Conservation (phyloP, 2,797 vertebrate genomes). For the Chelon auratus region DNA sequence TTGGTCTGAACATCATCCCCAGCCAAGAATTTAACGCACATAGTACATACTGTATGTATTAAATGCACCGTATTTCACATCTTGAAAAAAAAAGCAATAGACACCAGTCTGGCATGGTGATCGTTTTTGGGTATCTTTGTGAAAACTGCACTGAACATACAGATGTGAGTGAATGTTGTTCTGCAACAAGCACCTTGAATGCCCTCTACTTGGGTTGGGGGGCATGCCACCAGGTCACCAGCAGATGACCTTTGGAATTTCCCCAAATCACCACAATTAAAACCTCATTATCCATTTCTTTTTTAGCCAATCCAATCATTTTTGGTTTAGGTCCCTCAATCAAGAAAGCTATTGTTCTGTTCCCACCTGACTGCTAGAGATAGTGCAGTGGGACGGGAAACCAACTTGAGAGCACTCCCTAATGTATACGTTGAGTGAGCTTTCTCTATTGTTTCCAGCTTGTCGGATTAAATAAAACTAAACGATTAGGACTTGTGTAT, state of each 20-base stretch:
- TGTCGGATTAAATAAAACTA: conserved; percentile 70
- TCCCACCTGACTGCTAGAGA: conserved; percentile 65
- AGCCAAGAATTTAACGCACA: neutral
- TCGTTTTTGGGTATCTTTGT: too few relatives aligned
- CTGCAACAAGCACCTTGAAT: too few relatives aligned
- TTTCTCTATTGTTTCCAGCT: conserved; percentile 63
- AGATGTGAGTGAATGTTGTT: too few relatives aligned
- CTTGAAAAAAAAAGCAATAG: too few relatives aligned
- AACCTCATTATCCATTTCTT: conserved; percentile 48
- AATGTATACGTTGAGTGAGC: conserved; percentile 52
- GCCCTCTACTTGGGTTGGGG: neutral
- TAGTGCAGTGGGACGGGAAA: conserved; percentile 42
- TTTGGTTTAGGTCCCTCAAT: conserved; percentile 56
- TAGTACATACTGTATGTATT: too few relatives aligned
- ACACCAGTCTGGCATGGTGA: too few relatives aligned
- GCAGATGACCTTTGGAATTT: conserved; percentile 25
- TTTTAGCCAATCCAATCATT: conserved; percentile 22
- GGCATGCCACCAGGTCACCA: neutral
- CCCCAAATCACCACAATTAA: conserved; percentile 46
- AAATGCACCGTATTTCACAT: too few relatives aligned
- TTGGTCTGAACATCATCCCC: neutral
- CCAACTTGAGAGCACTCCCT: conserved; percentile 41
- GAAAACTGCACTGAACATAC: too few relatives aligned
- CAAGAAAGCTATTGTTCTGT: conserved; percentile 58
- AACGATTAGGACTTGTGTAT: conserved; percentile 57